Evolutionary conservation across 1,140 invertebrate species (phyloP).

Genomic region (Neelides sp.): DNA sequence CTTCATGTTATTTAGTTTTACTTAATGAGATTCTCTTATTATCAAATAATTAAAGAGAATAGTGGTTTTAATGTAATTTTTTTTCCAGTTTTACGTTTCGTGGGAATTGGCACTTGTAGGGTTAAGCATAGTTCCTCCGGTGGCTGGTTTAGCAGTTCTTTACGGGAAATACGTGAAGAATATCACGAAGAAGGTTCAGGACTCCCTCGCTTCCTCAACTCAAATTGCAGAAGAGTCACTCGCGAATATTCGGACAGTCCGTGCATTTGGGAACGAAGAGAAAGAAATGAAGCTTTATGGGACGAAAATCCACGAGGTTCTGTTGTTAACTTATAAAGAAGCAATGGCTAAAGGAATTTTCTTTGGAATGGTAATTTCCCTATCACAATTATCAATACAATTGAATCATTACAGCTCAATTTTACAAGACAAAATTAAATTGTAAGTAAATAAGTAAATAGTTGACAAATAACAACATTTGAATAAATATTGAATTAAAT

Average conservation of each 20-base stretch:
- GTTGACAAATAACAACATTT: neutral
- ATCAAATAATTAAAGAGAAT: conserved; percentile 1
- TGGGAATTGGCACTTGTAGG: conserved; percentile 72
- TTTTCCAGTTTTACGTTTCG: conserved; percentile 71
- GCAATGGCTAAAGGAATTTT: conserved; percentile 74
- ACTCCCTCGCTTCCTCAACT: conserved; percentile 44
- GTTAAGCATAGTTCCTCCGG: conserved; percentile 71
- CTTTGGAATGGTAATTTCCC: conserved; percentile 66
- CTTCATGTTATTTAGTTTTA: conserved; percentile 10
- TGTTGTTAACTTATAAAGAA: conserved; percentile 73
- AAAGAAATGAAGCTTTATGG: conserved; percentile 60
- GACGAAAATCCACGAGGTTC: conserved; percentile 54
- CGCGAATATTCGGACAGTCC: conserved; percentile 84
- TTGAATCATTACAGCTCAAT: neutral
- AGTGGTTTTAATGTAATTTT: too few species aligned
- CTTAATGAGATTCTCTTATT: conserved; percentile 10
- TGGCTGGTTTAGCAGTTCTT: conserved; percentile 69
- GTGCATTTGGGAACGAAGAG: conserved; percentile 75
- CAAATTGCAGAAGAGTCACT: conserved; percentile 85
- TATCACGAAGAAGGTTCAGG: conserved; percentile 63
- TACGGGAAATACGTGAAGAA: conserved; percentile 78
- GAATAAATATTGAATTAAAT: conserved; percentile 13
- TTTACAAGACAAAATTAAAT: neutral
- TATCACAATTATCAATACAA: too few species aligned
- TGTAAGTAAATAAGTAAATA: too few species aligned